Conservation (phyloP, 2,797 vertebrate species). For the Diplodus sargus region DNA sequence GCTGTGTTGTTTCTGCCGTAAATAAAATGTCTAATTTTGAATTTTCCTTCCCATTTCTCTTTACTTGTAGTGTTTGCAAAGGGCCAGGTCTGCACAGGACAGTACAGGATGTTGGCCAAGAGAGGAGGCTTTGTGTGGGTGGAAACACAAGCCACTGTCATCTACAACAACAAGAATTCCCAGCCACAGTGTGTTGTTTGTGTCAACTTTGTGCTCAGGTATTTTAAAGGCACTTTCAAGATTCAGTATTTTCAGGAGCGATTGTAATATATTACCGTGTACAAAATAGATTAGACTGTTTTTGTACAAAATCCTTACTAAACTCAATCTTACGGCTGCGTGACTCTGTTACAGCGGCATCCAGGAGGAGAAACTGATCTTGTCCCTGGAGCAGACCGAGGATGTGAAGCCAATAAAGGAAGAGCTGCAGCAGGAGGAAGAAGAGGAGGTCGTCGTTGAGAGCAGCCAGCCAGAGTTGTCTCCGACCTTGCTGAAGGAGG, state of each 20-base stretch:
- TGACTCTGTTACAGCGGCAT: constrained; percentile 86
- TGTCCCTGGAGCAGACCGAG: constrained; percentile 95
- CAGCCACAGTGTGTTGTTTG: constrained; percentile 99
- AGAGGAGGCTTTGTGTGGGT: constrained; percentile 98
- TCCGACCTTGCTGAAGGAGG: background rate
- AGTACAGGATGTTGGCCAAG: constrained; percentile 98
- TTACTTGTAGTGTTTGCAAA: constrained; percentile 93
- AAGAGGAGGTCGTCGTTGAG: constrained; percentile 24
- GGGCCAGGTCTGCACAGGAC: constrained; percentile 97
- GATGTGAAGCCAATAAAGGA: constrained; percentile 79
- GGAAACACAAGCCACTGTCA: constrained; percentile 98
- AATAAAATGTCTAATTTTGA: background rate
- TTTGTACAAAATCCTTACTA: background rate
- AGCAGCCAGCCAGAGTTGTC: constrained; percentile 28
- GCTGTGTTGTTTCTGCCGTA: constrained; percentile 1
- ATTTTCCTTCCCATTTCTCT: constrained; percentile 47
- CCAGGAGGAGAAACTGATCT: constrained; percentile 92
- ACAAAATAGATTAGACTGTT: background rate
- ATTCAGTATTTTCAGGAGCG: background rate
- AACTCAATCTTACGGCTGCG: background rate
- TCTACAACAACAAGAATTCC: constrained; percentile 98
- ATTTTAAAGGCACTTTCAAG: constrained; percentile 35
- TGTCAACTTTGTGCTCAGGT: constrained; percentile 99
- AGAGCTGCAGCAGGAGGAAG: constrained; percentile 49
- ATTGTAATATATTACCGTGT: background rate